Base-by-base conservation (phyloP, 64 coral and sea anemone genomes). In the Astreopora myriophthalma region DNA sequence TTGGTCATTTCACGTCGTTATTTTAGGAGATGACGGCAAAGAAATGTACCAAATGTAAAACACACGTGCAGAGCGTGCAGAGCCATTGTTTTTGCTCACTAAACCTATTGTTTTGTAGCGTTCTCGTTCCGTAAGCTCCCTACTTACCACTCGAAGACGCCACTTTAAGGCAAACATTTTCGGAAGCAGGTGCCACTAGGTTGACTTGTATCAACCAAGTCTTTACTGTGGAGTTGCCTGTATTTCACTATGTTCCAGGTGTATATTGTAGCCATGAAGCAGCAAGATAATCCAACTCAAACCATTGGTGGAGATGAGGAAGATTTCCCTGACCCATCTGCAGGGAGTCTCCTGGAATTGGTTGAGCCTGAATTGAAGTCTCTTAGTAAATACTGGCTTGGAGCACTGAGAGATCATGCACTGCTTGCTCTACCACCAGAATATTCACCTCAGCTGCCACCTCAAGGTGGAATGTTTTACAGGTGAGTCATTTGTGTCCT, bases 191-290 rank as follows among this genome's bases (percentile, higher is more conserved):
- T n/a, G n/a, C n/a, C n/a, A n/a, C n/a, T n/a, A n/a, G n/a, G n/a
- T n/a, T n/a, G n/a, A n/a, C n/a, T n/a, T n/a, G n/a, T n/a, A n/a
- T n/a, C n/a, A n/a, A n/a, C n/a, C n/a, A n/a, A n/a, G n/a, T n/a
- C n/a, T n/a, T 44, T 8, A 44, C 17, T 55, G 10, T 27, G 0
- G 34, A 29, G n/a, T 80, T 34, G 22, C 17, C 17, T 39, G 12
- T 3, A 24, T 46, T 37, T 9, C 22, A 23, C 20, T 24, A 16
- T 34, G 34, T 44, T 70, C 24, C 12, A 99, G 97, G 97, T 99
- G 35, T 99, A 99, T 71, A 99, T 99, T 51, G 97, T 99, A 48
- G 97, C 97, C 35, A 99, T 99, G 94, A 99, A 96, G 37, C 80
- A 99, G 38, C 88, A 93, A 35, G 90, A 92, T 48, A 67, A 86